phyloP scores from a whole-genome alignment of 2,888 invertebrate genomes.

The Apeira syringaria region DNA sequence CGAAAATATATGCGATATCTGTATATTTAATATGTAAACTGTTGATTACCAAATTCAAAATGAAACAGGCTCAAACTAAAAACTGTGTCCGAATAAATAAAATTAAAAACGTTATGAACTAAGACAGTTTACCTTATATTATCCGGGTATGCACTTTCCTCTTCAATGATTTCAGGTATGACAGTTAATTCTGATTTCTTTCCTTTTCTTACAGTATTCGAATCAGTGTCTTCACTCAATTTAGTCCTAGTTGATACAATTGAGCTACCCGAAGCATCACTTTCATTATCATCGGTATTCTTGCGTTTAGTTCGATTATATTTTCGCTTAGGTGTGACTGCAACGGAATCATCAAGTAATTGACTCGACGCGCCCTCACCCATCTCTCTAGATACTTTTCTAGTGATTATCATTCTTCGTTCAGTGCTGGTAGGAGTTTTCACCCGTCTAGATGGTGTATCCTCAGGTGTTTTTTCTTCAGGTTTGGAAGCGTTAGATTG shows the following conservation, averaged over 20 bases:
- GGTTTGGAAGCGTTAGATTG: slow-evolving; percentile 54
- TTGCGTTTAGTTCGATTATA: slow-evolving; percentile 34
- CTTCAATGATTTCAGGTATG: slow-evolving; percentile 67
- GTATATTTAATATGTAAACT: no score
- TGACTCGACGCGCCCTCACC: slow-evolving; percentile 53
- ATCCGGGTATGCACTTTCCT: slow-evolving; percentile 37
- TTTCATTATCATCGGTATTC: slow-evolving; percentile 61
- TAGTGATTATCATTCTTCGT: slow-evolving; percentile 62
- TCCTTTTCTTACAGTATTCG: slow-evolving; percentile 49
- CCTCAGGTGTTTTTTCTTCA: slow-evolving; percentile 49
- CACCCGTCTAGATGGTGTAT: slow-evolving; percentile 43
- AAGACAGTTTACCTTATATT: no score
- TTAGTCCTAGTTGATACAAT: slow-evolving; percentile 54
- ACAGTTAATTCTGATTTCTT: slow-evolving; percentile 70
- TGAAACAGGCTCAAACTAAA: no score
- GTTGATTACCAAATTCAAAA: no score
- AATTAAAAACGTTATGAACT: no score
- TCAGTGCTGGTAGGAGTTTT: slow-evolving; percentile 62
- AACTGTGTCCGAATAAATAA: no score
- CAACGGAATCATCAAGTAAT: slow-evolving; percentile 44
- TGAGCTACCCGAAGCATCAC: slow-evolving; percentile 61
- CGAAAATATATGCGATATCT: no score
- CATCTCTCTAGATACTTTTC: slow-evolving; percentile 66
- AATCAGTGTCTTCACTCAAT: slow-evolving; percentile 34
- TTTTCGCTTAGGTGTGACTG: slow-evolving; percentile 56